These are phyloP conservation scores for Holothuria leucospilota DNA, from an alignment of 53 echinoderm and acorn worm genomes.

Conservation along the genomic window DNA sequence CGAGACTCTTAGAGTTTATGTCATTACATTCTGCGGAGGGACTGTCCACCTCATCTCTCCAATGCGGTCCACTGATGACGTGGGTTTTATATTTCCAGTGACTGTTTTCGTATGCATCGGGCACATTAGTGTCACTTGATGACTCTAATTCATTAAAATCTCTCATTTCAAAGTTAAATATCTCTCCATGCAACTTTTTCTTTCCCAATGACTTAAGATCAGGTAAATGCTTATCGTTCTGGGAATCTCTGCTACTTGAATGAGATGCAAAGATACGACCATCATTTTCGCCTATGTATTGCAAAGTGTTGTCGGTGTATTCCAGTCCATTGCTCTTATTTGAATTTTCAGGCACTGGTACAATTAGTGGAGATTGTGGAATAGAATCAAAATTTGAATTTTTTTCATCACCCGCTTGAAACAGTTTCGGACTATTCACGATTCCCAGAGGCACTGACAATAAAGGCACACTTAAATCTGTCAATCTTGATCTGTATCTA, in stretches of 20 bases:
- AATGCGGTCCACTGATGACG: too few relatives aligned
- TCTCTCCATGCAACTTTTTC: not conserved
- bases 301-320: too few relatives aligned
- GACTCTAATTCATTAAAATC: not conserved
- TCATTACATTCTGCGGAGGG: too few relatives aligned
- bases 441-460: conserved; percentile 5
- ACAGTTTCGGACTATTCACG: not conserved
- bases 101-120: not conserved
- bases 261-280: too few relatives aligned
- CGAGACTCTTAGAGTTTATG: not conserved
- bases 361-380: not conserved
- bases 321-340: not conserved
- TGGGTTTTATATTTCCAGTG: not conserved
- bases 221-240: too few relatives aligned
- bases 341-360: not conserved
- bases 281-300: too few relatives aligned
- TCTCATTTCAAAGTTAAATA: conserved; percentile 13
- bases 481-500: not conserved
- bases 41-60: too few relatives aligned
- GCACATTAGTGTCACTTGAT: not conserved
- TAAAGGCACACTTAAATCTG: conserved; percentile 30
- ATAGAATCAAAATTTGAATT: not conserved
- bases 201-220: too few relatives aligned
- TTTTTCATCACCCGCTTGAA: not conserved
- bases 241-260: too few relatives aligned